phyloP scores from a whole-genome alignment of 2,888 invertebrate species.

The Cynaeus angustus region DNA sequence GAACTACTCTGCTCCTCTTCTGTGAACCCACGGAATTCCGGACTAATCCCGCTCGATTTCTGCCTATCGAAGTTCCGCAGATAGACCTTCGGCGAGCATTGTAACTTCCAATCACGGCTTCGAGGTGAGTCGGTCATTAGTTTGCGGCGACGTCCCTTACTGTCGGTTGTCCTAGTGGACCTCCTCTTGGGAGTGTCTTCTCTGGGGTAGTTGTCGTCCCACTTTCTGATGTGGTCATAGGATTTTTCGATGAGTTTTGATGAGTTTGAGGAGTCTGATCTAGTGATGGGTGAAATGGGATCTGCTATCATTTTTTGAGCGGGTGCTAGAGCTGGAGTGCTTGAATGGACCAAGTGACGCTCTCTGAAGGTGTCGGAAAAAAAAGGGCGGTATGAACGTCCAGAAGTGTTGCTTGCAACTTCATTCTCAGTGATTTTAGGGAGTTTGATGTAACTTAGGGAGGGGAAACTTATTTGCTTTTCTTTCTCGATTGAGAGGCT shows the following conservation, averaged over 20 bases:
- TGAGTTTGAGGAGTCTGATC: slow-evolving; percentile 31
- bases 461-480: slow-evolving; percentile 7
- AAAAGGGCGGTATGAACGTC: slow-evolving; percentile 20
- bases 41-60: neutral
- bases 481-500: slow-evolving; percentile 54
- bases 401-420: neutral
- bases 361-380: slow-evolving; percentile 52
- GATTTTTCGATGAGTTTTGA: slow-evolving; percentile 47
- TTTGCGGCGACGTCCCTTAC: slow-evolving; percentile 4
- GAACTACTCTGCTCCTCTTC: neutral
- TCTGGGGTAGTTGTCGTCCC: slow-evolving; percentile 44
- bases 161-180: neutral
- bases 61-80: slow-evolving; percentile 22
- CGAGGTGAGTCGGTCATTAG: neutral
- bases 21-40: neutral
- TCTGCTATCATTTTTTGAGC: slow-evolving; percentile 38
- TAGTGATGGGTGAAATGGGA: slow-evolving; percentile 26
- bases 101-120: slow-evolving; percentile 49
- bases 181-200: slow-evolving; percentile 9
- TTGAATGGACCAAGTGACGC: slow-evolving; percentile 50
- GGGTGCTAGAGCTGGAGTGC: slow-evolving; percentile 52
- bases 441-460: slow-evolving; percentile 43
- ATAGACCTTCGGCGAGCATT: slow-evolving; percentile 46
- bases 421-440: slow-evolving; percentile 21
- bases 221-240: slow-evolving; percentile 47